These are phyloP conservation scores for Drosophila rhopaloa DNA, from an alignment of 1,140 invertebrate genomes.

Conservation along the genomic window DNA sequence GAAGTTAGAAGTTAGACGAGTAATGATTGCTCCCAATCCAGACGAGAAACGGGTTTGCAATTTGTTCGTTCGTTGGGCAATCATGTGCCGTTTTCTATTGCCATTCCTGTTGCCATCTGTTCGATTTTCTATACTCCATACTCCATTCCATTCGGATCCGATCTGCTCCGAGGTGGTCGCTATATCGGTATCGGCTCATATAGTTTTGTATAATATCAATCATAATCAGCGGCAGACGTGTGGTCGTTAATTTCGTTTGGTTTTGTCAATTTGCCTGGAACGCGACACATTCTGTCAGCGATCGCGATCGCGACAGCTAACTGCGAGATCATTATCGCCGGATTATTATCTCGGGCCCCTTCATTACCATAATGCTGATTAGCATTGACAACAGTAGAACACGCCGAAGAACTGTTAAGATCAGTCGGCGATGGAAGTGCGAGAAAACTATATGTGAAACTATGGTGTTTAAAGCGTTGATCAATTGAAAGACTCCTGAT, in stretches of 20 bases:
- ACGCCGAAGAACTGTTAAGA: slow-evolving; percentile 20
- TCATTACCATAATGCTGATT: slow-evolving; percentile 36
- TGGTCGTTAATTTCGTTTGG: slow-evolving; percentile 56
- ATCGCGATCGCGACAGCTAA: slow-evolving; percentile 17
- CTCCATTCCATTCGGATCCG: slow-evolving; percentile 3
- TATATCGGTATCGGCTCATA: slow-evolving; percentile 1
- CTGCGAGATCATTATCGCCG: slow-evolving; percentile 61
- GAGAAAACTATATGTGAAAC: background rate
- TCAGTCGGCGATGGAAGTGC: background rate
- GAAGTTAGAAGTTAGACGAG: background rate
- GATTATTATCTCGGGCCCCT: slow-evolving; percentile 45
- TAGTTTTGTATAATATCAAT: slow-evolving; percentile 43
- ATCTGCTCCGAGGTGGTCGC: slow-evolving; percentile 17
- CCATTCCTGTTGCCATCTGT: slow-evolving; percentile 12
- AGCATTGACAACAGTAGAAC: background rate
- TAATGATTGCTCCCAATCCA: slow-evolving; percentile 26
- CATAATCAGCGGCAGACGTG: slow-evolving; percentile 44
- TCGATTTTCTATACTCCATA: background rate
- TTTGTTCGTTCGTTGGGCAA: slow-evolving; percentile 23
- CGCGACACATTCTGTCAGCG: slow-evolving; percentile 38
- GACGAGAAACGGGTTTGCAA: slow-evolving; percentile 15
- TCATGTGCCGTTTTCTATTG: slow-evolving; percentile 40
- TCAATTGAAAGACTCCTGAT: background rate
- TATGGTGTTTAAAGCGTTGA: background rate
- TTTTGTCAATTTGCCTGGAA: slow-evolving; percentile 30